Percentiles rank a stretch among this genome's conserved stretches.
phyloP scores from a whole-genome alignment of 2,113 vertebrate species.

The Rattus norvegicus region GRCr8 NC_086019.1:75863501-75864000 shows the following conservation, averaged over 20 bases:
- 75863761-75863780: background rate
- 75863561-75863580: no score
- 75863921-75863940: background rate
- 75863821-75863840: background rate
- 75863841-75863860: background rate
- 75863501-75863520: background rate
- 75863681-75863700: background rate
- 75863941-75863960: background rate
- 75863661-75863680: background rate
- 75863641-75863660: background rate
- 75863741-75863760: background rate
- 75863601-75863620: background rate
- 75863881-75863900: background rate
- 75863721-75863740: background rate
- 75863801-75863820: background rate
- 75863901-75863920: background rate
- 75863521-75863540: background rate
- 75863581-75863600: background rate
- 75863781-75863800: background rate
- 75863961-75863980: background rate
- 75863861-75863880: background rate
- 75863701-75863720: background rate
- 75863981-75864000: background rate
- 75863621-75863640: background rate
- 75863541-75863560: background rate